These are phyloP conservation scores for Gymnoscopelus microlampas DNA, from an alignment of 2,797 vertebrate genomes.

Conservation along the genomic window DNA sequence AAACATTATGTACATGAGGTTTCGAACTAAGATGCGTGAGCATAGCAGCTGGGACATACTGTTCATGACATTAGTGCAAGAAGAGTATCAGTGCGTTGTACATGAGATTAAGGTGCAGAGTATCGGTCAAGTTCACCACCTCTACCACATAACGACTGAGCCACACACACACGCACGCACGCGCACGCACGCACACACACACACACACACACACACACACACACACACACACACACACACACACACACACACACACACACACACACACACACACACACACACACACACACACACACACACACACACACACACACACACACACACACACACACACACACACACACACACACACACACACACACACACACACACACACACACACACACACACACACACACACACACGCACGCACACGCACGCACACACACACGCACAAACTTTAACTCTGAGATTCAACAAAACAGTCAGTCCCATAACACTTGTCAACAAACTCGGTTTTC, in stretches of 20 bases:
- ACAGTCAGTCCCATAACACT: slow-evolving; percentile 27
- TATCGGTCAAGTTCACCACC: too few species aligned
- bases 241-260: slow-evolving; percentile 13
- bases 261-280: slow-evolving; percentile 15
- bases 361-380: slow-evolving; percentile 12
- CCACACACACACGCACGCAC: slow-evolving; percentile 1
- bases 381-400: slow-evolving; percentile 12
- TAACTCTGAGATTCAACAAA: slow-evolving; percentile 39
- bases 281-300: slow-evolving; percentile 6
- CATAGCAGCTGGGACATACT: neutral
- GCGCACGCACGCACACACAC: slow-evolving; percentile 5
- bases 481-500: slow-evolving; percentile 17
- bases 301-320: slow-evolving; percentile 16
- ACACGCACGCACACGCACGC: slow-evolving; percentile 3
- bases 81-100: too few species aligned
- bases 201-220: slow-evolving; percentile 16
- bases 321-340: slow-evolving; percentile 3
- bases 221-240: slow-evolving; percentile 3
- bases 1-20: too few species aligned
- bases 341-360: slow-evolving; percentile 13
- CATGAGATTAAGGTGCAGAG: too few species aligned
- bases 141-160: too few species aligned
- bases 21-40: too few species aligned
- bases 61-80: too few species aligned
- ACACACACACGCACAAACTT: slow-evolving; percentile 6